Conservation (phyloP, 2,888 invertebrate genomes). For the Spilarctia lutea region DNA sequence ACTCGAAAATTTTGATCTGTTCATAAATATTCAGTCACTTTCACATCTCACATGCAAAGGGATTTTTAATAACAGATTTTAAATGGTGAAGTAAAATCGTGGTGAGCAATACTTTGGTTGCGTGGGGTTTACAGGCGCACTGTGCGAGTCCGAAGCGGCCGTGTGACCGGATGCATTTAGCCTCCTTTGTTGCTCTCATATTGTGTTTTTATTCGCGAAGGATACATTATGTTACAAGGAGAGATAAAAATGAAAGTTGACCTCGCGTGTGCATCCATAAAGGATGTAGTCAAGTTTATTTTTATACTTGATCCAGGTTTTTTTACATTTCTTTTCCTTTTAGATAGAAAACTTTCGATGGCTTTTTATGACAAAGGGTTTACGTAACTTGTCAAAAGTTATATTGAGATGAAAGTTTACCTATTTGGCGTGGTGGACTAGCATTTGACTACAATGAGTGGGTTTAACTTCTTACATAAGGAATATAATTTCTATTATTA, state of each 20-base stretch:
- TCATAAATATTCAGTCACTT: constrained; percentile 80
- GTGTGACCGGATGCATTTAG: constrained; percentile 59
- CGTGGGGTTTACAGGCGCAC: constrained; percentile 51
- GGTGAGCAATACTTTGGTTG: constrained; percentile 54
- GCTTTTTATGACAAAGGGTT: constrained; percentile 19
- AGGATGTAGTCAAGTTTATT: constrained; percentile 50
- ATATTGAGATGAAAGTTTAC: constrained; percentile 11
- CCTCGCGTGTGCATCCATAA: constrained; percentile 56
- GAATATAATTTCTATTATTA: not conserved
- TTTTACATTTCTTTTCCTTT: constrained; percentile 41
- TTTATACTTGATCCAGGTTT: constrained; percentile 46
- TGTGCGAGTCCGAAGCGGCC: not conserved
- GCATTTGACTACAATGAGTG: not conserved
- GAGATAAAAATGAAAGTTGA: constrained; percentile 76
- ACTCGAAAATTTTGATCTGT: constrained; percentile 66
- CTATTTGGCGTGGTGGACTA: not conserved
- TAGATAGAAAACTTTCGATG: constrained; percentile 30
- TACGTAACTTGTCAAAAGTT: constrained; percentile 27
- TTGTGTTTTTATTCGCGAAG: constrained; percentile 68
- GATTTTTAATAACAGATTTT: constrained; percentile 57
- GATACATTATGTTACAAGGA: constrained; percentile 30
- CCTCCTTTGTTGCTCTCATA: constrained; percentile 68
- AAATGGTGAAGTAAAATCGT: constrained; percentile 55
- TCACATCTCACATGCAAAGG: constrained; percentile 71
- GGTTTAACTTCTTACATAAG: not conserved